Conservation (phyloP, 2,888 invertebrate species). For the Sturmia bella region DNA sequence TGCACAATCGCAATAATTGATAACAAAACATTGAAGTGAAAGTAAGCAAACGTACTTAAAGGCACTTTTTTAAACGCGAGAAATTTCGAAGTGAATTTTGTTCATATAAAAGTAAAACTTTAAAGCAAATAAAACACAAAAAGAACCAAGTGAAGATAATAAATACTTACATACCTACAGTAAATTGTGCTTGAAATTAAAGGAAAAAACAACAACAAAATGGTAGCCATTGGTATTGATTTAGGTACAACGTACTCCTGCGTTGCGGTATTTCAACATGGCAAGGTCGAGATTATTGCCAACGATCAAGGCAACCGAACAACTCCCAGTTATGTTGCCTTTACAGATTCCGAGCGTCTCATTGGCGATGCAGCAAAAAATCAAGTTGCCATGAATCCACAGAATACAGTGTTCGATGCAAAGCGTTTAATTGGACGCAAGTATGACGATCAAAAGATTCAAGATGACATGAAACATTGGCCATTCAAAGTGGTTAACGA, state of each 20-base stretch:
- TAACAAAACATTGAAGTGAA: conserved; percentile 19
- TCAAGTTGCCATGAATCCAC: conserved; percentile 93
- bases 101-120: too few species aligned
- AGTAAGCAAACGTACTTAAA: background rate
- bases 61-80: background rate
- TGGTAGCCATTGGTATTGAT: conserved; percentile 85
- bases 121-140: too few species aligned
- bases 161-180: background rate
- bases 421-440: conserved; percentile 96
- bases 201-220: conserved; percentile 69
- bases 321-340: conserved; percentile 85
- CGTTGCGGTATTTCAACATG: conserved; percentile 91
- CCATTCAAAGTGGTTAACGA: conserved; percentile 94
- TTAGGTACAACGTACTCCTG: conserved; percentile 86
- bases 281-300: conserved; percentile 91
- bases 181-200: background rate
- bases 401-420: conserved; percentile 95
- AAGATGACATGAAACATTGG: conserved; percentile 96
- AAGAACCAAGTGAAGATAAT: background rate
- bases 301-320: conserved; percentile 88
- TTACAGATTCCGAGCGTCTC: conserved; percentile 90
- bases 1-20: background rate
- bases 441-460: conserved; percentile 93
- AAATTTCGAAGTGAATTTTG: background rate
- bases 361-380: conserved; percentile 90